phyloP scores from a whole-genome alignment of 2,888 invertebrate species.

The Ophioninae sp. region DNA sequence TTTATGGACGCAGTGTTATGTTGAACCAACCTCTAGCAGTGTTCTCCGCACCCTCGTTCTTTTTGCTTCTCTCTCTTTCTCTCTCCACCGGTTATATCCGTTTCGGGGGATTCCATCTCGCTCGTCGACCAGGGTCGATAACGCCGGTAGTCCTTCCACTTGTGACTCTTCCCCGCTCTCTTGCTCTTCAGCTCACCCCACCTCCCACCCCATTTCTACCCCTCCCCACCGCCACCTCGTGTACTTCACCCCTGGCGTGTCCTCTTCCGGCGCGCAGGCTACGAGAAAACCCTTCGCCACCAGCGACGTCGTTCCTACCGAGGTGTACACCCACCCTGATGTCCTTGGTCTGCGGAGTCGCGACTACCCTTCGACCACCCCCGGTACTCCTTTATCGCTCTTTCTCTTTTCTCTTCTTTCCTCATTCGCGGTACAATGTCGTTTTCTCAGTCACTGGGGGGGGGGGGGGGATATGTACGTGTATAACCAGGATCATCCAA shows the following conservation, averaged over 20 bases:
- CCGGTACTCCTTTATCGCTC: constrained; percentile 17
- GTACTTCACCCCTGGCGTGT: constrained; percentile 19
- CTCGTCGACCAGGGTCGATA: constrained; percentile 59
- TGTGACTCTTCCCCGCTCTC: constrained; percentile 37
- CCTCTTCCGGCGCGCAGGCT: constrained; percentile 43
- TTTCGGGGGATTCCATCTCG: constrained; percentile 47
- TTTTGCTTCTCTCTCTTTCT: constrained; percentile 32
- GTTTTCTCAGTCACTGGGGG: constrained; percentile 23
- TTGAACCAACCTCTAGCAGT: constrained; percentile 49
- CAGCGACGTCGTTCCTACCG: constrained; percentile 18
- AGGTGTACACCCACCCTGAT: constrained; percentile 28
- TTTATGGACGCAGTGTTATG: constrained; percentile 41
- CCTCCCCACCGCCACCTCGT: constrained; percentile 45
- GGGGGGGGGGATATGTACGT: background rate
- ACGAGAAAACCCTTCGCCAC: constrained; percentile 50
- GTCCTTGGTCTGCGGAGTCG: background rate
- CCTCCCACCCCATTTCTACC: constrained; percentile 31
- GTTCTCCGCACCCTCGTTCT: constrained; percentile 52
- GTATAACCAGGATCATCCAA: background rate
- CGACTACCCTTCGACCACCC: constrained; percentile 28
- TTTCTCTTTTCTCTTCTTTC: constrained; percentile 9
- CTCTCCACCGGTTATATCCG: constrained; percentile 40
- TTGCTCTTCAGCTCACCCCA: constrained; percentile 9
- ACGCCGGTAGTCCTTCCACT: constrained; percentile 58
- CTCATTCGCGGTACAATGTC: background rate